Percentiles rank a stretch among this genome's conserved stretches.
phyloP scores from a whole-genome alignment of 2,888 invertebrate genomes.

The Alviniconcha strummeri region DNA sequence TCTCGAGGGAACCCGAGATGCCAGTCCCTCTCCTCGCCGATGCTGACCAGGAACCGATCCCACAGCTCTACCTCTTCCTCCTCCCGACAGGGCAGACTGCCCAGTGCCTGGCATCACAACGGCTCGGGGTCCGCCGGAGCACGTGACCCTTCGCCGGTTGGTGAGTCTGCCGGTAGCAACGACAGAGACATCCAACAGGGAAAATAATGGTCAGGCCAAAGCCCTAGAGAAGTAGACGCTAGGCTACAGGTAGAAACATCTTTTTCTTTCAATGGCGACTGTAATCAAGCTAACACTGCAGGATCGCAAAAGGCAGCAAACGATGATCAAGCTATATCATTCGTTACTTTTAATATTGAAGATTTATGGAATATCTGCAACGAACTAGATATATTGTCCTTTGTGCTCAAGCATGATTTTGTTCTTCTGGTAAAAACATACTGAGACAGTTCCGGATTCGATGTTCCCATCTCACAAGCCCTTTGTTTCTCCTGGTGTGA shows the following conservation, averaged over 20 bases:
- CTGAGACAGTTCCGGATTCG: neutral
- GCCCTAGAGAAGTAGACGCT: neutral
- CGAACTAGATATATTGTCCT: neutral
- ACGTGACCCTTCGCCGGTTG: neutral
- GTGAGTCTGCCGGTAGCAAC: neutral
- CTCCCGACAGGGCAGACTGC: too few species aligned
- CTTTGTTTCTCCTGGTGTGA: constrained; percentile 8
- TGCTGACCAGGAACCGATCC: too few species aligned
- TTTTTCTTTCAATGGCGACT: neutral
- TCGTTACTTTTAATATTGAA: neutral
- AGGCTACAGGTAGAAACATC: neutral
- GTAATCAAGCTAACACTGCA: neutral
- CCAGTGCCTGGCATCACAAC: too few species aligned
- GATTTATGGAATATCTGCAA: neutral
- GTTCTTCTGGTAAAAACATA: neutral
- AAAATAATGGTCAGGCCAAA: neutral
- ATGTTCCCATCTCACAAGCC: neutral
- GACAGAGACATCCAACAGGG: neutral
- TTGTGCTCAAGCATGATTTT: neutral
- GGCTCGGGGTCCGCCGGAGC: neutral
- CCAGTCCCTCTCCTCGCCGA: too few species aligned
- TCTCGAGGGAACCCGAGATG: neutral
- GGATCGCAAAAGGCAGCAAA: neutral
- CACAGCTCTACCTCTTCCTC: too few species aligned
- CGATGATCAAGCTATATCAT: neutral